These are phyloP conservation scores for Siniperca chuatsi DNA, from an alignment of 2,113 vertebrate species.

Conservation along the genomic window DNA sequence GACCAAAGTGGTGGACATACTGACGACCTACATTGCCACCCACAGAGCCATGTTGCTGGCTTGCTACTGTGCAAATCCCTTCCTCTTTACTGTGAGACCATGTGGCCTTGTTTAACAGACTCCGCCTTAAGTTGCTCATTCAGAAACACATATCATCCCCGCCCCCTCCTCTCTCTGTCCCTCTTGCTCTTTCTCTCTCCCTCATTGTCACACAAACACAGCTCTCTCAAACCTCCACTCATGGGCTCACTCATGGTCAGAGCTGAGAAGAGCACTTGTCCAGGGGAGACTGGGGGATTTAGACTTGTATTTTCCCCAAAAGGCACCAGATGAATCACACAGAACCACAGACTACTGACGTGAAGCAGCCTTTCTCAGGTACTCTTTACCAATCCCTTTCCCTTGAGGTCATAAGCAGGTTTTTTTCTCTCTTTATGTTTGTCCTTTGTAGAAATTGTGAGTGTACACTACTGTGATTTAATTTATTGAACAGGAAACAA, in stretches of 20 bases:
- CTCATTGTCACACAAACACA: conserved; percentile 54
- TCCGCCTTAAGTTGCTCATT: conserved; percentile 69
- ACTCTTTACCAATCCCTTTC: conserved; percentile 44
- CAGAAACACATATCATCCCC: conserved; percentile 44
- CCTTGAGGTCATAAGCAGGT: not conserved
- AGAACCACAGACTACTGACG: conserved; percentile 50
- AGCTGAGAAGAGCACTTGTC: conserved; percentile 39
- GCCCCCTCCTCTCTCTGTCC: conserved; percentile 25
- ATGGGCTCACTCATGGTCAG: conserved; percentile 59
- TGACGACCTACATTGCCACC: not conserved
- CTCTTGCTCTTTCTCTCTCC: conserved; percentile 25
- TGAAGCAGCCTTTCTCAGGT: conserved; percentile 61
- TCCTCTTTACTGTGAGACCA: conserved; percentile 27
- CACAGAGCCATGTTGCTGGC: not conserved
- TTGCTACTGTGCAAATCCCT: conserved; percentile 16
- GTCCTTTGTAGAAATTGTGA: not conserved
- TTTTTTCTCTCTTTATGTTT: not conserved
- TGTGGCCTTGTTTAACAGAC: conserved; percentile 47
- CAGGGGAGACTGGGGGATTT: conserved; percentile 35
- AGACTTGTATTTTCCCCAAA: conserved; percentile 25
- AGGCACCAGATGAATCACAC: conserved; percentile 51
- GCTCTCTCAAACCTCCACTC: conserved; percentile 37
- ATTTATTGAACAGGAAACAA: not conserved
- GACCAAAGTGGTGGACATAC: not conserved
- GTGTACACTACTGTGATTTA: not conserved